Percentiles rank a stretch among this genome's conserved stretches.
phyloP scores from a whole-genome alignment of 2,113 vertebrate genomes.

The Bubo blakistoni region DNA sequence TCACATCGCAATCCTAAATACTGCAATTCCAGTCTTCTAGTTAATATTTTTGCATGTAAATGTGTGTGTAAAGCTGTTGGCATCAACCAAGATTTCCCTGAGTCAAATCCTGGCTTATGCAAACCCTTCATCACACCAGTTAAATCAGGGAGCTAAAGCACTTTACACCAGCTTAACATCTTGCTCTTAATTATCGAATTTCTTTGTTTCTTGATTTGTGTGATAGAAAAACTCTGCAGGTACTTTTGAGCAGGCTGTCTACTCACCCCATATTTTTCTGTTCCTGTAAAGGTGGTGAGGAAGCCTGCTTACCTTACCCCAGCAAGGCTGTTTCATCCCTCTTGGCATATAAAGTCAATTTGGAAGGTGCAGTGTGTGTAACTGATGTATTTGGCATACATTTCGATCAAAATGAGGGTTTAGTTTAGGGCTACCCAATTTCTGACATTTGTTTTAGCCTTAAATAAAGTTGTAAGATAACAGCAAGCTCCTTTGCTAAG shows the following conservation, averaged over 20 bases:
- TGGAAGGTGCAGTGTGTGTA: background rate
- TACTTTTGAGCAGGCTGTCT: background rate
- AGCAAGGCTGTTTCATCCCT: background rate
- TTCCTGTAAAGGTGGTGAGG: accelerated
- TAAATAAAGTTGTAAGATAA: background rate
- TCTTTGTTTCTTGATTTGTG: background rate
- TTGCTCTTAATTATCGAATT: background rate
- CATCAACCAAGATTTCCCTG: background rate
- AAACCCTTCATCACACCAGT: background rate
- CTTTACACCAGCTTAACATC: background rate
- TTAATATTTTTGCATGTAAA: background rate
- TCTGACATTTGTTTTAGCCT: background rate
- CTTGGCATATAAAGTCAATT: background rate
- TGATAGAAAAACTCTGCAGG: background rate
- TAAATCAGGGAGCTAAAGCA: background rate
- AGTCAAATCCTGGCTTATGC: background rate
- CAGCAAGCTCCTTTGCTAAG: background rate
- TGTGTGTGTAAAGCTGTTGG: background rate
- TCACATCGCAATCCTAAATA: background rate
- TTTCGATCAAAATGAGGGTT: background rate
- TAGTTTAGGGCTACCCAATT: background rate
- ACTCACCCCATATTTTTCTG: accelerated
- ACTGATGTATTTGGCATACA: background rate
- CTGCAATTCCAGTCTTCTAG: background rate
- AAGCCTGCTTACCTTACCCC: background rate